Conservation (phyloP, 1,140 invertebrate species). For the Zaprionus ghesquierei region DNA sequence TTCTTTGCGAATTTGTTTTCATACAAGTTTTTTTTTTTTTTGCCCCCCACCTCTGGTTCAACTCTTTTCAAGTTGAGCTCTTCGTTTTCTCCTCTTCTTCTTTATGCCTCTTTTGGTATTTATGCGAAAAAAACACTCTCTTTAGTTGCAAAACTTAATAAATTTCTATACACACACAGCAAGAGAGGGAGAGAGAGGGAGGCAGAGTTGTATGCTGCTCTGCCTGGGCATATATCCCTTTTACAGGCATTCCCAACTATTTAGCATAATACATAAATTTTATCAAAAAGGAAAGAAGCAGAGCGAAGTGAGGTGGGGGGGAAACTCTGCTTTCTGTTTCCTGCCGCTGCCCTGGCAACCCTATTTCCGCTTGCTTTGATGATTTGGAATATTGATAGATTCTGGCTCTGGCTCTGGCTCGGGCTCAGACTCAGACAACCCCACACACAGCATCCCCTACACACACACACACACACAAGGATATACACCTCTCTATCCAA, state of each 20-base stretch:
- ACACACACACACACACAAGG: not conserved
- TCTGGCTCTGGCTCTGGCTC: not conserved
- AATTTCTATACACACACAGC: not conserved
- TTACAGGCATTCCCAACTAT: not conserved
- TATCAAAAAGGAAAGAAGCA: not conserved
- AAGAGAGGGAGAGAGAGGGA: not conserved
- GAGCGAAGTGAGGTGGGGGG: too few relatives aligned
- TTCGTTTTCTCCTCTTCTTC: not conserved
- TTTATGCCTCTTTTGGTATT: not conserved
- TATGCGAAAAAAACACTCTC: slow-evolving; percentile 2
- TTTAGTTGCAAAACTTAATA: slow-evolving; percentile 3
- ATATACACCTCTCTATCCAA: not conserved
- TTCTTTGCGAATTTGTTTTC: not conserved
- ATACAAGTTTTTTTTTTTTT: not conserved
- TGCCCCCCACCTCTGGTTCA: not conserved
- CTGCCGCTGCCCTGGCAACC: not conserved
- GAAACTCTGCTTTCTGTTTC: not conserved
- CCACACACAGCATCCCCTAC: not conserved
- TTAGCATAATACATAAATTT: slow-evolving; percentile 3
- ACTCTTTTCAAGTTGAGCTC: not conserved
- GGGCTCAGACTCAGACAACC: too few relatives aligned
- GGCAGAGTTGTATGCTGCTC: not conserved
- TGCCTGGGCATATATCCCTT: not conserved
- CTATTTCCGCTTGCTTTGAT: slow-evolving; percentile 3
- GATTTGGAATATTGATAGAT: not conserved